Conservation (phyloP, 2,113 vertebrate species). For the Nycticryphes semicollaris region DNA sequence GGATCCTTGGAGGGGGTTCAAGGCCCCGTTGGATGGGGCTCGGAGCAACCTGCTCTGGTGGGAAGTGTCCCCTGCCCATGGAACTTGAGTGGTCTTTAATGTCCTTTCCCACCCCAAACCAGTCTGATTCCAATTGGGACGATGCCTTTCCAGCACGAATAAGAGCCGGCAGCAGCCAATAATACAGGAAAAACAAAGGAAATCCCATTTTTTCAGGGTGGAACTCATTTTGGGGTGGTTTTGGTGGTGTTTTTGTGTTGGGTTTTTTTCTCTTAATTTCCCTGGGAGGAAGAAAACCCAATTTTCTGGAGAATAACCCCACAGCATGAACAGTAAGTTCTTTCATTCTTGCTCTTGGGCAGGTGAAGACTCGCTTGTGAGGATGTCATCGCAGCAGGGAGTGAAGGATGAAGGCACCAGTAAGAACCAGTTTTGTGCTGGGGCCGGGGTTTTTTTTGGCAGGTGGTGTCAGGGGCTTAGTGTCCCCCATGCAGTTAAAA, state of each 20-base stretch:
- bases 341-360: not conserved
- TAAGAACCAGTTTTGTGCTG: not conserved
- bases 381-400: not conserved
- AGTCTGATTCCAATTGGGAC: not conserved
- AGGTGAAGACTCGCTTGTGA: rapidly evolving
- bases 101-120: not conserved
- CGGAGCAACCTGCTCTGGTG: not conserved
- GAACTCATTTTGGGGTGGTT: too few species aligned
- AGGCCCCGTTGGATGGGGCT: not conserved
- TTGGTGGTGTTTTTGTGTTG: too few species aligned
- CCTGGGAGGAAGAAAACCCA: too few species aligned
- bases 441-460: too few species aligned
- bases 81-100: not conserved
- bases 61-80: too few species aligned
- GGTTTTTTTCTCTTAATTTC: too few species aligned
- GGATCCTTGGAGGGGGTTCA: not conserved
- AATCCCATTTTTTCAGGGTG: not conserved
- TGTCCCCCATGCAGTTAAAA: not conserved
- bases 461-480: not conserved
- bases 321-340: not conserved
- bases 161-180: not conserved
- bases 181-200: not conserved
- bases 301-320: too few species aligned
- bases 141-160: rapidly evolving
- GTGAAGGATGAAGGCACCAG: not conserved